Conservation (phyloP, 2,797 vertebrate species). For the Parotocinclus haroldoi region DNA sequence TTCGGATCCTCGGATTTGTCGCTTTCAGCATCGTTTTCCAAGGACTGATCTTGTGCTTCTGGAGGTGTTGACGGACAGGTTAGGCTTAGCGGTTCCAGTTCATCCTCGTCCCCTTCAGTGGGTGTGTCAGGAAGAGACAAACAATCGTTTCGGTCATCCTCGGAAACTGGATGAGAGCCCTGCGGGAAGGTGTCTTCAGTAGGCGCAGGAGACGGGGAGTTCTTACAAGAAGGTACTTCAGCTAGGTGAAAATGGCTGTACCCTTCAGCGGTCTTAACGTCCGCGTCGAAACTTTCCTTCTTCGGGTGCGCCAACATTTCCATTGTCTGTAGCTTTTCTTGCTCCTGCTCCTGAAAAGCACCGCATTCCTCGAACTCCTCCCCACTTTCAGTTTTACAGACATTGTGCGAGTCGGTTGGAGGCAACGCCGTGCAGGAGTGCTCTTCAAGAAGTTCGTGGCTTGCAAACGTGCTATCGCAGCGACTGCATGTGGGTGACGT, state of each 20-base stretch:
- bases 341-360: constrained; percentile 67
- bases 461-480: constrained; percentile 50
- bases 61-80: constrained; percentile 32
- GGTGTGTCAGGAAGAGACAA: neutral
- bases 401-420: constrained; percentile 50
- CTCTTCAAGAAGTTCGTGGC: constrained; percentile 51
- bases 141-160: constrained; percentile 39
- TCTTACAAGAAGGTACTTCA: constrained; percentile 33
- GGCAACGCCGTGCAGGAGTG: constrained; percentile 33
- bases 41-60: constrained; percentile 31
- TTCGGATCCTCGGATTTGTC: constrained; percentile 4
- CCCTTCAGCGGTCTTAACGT: neutral
- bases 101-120: constrained; percentile 8
- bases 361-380: constrained; percentile 64
- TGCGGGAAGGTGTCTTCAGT: constrained; percentile 9
- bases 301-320: constrained; percentile 36
- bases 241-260: neutral
- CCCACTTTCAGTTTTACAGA: constrained; percentile 69
- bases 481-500: constrained; percentile 43
- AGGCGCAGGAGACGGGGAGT: constrained; percentile 23
- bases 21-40: constrained; percentile 8
- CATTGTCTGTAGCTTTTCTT: constrained; percentile 60
- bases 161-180: neutral
- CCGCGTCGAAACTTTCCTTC: constrained; percentile 2
- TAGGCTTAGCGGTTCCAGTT: neutral